Evolutionary conservation across 2,113 vertebrate genomes (phyloP).

Genomic region (Lepidiolamprologus cunningtoni): DNA sequence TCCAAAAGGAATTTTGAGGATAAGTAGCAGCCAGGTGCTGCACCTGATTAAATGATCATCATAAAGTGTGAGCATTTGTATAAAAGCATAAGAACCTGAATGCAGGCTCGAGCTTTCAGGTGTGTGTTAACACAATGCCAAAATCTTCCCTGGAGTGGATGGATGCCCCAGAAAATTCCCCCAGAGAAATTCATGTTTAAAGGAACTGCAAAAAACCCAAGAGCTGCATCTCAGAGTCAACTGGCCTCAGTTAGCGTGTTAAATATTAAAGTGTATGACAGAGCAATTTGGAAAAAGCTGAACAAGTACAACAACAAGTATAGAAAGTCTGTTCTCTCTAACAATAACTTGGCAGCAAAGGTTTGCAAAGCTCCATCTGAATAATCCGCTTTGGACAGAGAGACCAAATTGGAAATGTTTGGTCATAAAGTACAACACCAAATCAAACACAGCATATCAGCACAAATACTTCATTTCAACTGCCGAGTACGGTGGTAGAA

Average conservation of each 20-base stretch:
- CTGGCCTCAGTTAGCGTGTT: neutral
- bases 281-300: neutral
- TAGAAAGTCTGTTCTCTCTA: neutral
- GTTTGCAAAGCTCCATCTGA: neutral
- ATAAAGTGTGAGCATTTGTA: neutral
- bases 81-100: neutral
- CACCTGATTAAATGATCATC: neutral
- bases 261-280: neutral
- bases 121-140: neutral
- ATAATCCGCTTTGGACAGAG: neutral
- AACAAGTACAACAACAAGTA: neutral
- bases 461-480: neutral
- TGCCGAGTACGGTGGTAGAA: neutral
- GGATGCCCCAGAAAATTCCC: neutral
- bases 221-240: neutral
- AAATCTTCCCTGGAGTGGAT: neutral
- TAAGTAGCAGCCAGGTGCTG: neutral
- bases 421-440: neutral
- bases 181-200: neutral
- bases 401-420: neutral
- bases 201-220: neutral
- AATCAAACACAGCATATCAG: neutral
- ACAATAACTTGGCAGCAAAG: neutral
- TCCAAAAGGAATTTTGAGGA: neutral
- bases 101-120: neutral